A percentile compares a stretch with the other conserved stretches of the same genome.
Conservation (phyloP, 2,888 invertebrate genomes). For the Aphelenchoides bicaudatus region DNA sequence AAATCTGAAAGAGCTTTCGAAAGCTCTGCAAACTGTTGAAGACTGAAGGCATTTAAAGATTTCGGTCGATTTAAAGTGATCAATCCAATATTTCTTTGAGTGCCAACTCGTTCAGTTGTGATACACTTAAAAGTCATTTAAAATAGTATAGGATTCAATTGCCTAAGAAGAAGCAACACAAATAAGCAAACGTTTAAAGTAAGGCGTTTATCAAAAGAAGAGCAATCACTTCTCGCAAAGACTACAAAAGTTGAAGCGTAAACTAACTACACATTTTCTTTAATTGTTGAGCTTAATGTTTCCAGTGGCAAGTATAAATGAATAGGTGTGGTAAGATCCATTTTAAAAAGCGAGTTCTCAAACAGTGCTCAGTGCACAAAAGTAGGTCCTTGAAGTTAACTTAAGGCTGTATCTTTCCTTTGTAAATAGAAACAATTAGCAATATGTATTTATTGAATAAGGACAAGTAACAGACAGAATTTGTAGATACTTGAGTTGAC, state of each 20-base stretch:
- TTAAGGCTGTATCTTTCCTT: too few relatives aligned
- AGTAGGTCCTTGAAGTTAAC: too few relatives aligned
- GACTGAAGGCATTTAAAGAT: slow-evolving; percentile 8
- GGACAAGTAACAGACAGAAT: too few relatives aligned
- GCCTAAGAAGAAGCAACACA: background rate
- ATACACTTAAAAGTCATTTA: background rate
- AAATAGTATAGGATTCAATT: background rate
- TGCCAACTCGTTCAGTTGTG: slow-evolving; percentile 13
- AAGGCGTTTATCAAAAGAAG: background rate
- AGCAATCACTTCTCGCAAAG: too few relatives aligned
- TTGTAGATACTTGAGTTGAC: too few relatives aligned
- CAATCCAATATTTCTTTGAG: slow-evolving; percentile 16
- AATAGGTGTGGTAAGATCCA: background rate
- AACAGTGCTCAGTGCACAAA: too few relatives aligned
- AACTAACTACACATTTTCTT: background rate
- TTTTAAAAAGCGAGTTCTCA: too few relatives aligned
- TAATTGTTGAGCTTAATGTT: background rate
- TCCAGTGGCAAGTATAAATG: background rate
- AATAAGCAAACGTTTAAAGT: background rate
- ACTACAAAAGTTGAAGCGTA: background rate
- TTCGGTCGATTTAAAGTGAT: slow-evolving; percentile 20
- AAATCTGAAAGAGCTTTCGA: slow-evolving; percentile 63
- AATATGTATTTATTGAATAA: too few relatives aligned
- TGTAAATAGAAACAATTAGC: too few relatives aligned
- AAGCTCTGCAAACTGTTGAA: background rate